These are phyloP conservation scores for Centropus bengalensis DNA, from an alignment of 2,113 vertebrate species.

Conservation along the genomic window DNA sequence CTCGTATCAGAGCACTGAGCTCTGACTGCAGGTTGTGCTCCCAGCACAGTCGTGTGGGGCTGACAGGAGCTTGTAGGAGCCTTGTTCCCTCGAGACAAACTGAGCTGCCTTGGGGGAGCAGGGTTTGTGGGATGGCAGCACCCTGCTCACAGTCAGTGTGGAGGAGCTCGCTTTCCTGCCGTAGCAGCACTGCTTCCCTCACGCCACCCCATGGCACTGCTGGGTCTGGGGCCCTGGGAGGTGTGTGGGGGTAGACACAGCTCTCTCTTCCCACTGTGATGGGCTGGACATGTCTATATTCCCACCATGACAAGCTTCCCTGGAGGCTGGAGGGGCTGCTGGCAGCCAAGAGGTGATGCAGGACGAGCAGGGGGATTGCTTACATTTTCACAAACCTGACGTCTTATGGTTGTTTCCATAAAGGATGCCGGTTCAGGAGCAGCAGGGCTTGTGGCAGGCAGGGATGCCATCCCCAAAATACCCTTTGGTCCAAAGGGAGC, in stretches of 20 bases:
- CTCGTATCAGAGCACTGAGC: fast-evolving
- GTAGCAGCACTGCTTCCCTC: neutral
- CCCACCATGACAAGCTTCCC: neutral
- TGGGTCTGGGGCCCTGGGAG: neutral
- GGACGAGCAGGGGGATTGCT: neutral
- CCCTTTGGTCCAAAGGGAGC: neutral
- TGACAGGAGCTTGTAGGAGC: neutral
- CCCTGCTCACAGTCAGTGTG: fast-evolving
- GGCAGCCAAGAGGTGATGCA: neutral
- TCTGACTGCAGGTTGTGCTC: neutral
- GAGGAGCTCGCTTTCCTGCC: neutral
- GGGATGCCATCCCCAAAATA: neutral
- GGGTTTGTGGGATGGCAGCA: neutral
- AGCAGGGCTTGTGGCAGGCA: neutral
- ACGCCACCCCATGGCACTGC: neutral
- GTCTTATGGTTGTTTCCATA: neutral
- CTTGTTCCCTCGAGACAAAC: neutral
- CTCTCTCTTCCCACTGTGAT: too few relatives aligned
- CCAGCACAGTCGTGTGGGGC: neutral
- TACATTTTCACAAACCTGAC: neutral
- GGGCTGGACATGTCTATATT: too few relatives aligned
- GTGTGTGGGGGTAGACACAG: neutral
- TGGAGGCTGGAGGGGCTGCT: neutral
- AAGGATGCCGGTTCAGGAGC: neutral
- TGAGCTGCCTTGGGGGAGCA: neutral